Evolutionary conservation across 2,797 vertebrate genomes (phyloP).

Genomic region (Amphiprion clarkii): DNA sequence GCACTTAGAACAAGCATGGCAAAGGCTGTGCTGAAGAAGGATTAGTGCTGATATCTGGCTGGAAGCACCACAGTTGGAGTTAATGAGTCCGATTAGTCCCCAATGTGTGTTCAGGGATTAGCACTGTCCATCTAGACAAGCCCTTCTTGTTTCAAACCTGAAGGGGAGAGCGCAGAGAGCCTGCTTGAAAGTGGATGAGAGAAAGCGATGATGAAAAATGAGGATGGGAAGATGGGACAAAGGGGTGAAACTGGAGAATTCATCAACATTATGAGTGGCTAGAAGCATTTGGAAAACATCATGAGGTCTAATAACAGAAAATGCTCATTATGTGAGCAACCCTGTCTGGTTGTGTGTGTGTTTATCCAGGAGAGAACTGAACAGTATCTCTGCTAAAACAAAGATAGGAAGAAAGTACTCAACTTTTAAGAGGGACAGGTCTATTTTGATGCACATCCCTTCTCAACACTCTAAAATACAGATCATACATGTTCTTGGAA

Average conservation of each 20-base stretch:
- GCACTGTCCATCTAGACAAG: conserved; percentile 47
- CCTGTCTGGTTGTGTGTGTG: conserved; percentile 15
- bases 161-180: conserved; percentile 14
- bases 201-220: conserved; percentile 29
- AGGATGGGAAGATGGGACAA: conserved; percentile 29
- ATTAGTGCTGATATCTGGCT: conserved; percentile 61
- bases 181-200: conserved; percentile 18
- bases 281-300: conserved; percentile 53
- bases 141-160: conserved; percentile 40
- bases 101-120: conserved; percentile 67
- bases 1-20: conserved; percentile 6
- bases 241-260: conserved; percentile 38
- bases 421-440: conserved; percentile 34
- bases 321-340: conserved; percentile 41
- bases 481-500: not conserved
- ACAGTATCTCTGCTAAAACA: conserved; percentile 21
- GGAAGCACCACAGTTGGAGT: conserved; percentile 49
- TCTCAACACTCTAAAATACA: not conserved
- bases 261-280: conserved; percentile 31
- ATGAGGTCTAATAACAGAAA: conserved; percentile 56
- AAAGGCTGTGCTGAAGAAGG: conserved; percentile 40
- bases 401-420: conserved; percentile 62
- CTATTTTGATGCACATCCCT: conserved; percentile 9
- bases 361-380: conserved; percentile 22
- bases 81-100: conserved; percentile 73